Evolutionary conservation across 1,140 invertebrate genomes (phyloP), one percentile per base, ranked within the genome.

Genomic region (Scaptodrosophila lebanonensis): DNA sequence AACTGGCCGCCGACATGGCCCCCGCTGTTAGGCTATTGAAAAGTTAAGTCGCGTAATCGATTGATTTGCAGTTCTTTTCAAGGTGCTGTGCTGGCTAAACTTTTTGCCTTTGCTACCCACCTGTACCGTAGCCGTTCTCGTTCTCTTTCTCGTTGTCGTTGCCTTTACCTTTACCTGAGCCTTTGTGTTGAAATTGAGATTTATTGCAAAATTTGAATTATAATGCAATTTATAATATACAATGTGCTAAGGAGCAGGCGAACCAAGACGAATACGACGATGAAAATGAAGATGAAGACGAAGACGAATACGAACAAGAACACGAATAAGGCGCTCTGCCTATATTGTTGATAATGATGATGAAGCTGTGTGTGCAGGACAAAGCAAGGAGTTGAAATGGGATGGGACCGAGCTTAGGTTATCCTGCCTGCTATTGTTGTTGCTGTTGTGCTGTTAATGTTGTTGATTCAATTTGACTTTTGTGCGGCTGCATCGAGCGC

Each of bases 131-230:
- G n/a, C n/a, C n/a, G n/a, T n/a, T n/a, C n/a, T n/a, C n/a, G n/a
- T n/a, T n/a, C n/a, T n/a, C n/a, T n/a, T n/a, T n/a, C n/a, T n/a
- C n/a, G n/a, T n/a, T 12, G 13, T 25, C 27, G 9, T 15, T 32
- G 11, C 9, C 35, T 35, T 7, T 17, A 18, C 25, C 18, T 36
- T 13, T 15, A 7, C n/a, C 13, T 11, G 7, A 11, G 17, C 17
- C 59, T 83, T 79, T 83, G 79, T 84, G 79, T 66, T 79, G 72
- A 83, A 83, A 83, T 83, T 83, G 79, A 83, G 79, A 83, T 83
- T 83, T 83, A 83, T 83, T 83, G 79, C 79, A 84, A 76, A 83
- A 83, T 83, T 83, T 84, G 79, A 83, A 83, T 83, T 84, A 83
- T 84, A 83, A 83, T 83, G 79, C 72, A 73, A 82, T 82, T 82